Conservation (phyloP, 2,888 invertebrate genomes). For the Formica aserva region DNA sequence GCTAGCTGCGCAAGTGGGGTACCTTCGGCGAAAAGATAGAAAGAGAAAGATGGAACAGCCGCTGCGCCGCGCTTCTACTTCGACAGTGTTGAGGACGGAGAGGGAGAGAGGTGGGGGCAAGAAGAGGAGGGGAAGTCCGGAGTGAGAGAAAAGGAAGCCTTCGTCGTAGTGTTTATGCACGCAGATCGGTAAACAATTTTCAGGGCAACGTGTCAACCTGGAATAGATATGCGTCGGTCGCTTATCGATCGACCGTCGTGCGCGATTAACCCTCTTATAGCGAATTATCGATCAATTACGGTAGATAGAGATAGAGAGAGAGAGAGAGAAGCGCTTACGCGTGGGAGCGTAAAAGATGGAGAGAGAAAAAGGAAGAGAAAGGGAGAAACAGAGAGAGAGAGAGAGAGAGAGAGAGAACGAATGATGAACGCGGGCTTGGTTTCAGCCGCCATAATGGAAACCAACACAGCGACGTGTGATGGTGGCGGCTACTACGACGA, state of each 20-base stretch:
- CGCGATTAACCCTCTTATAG: slow-evolving; percentile 72
- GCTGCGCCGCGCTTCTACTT: neutral
- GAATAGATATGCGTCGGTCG: slow-evolving; percentile 67
- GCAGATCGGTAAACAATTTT: slow-evolving; percentile 78
- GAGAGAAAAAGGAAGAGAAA: slow-evolving; percentile 49
- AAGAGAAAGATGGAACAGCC: slow-evolving; percentile 33
- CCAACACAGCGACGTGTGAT: slow-evolving; percentile 33
- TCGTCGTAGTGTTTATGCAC: slow-evolving; percentile 76
- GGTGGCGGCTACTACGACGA: slow-evolving; percentile 50
- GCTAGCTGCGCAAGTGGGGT: slow-evolving; percentile 73
- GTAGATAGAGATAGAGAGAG: slow-evolving; percentile 45
- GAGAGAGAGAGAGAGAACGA: slow-evolving; percentile 12
- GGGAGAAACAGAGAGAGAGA: slow-evolving; percentile 28
- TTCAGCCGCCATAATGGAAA: slow-evolving; percentile 79
- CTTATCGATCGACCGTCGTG: slow-evolving; percentile 73
- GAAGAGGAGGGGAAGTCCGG: slow-evolving; percentile 19
- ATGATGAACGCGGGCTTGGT: slow-evolving; percentile 77
- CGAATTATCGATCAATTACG: slow-evolving; percentile 80
- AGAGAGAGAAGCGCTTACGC: slow-evolving; percentile 49
- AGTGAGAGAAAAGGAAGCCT: slow-evolving; percentile 66
- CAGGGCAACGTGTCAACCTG: slow-evolving; percentile 72
- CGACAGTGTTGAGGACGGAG: slow-evolving; percentile 23
- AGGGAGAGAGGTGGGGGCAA: neutral
- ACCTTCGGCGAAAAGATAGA: slow-evolving; percentile 53
- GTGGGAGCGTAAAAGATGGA: slow-evolving; percentile 44